These are phyloP conservation scores for Tinea semifulvella DNA, from an alignment of 2,888 invertebrate species.

Conservation along the genomic window DNA sequence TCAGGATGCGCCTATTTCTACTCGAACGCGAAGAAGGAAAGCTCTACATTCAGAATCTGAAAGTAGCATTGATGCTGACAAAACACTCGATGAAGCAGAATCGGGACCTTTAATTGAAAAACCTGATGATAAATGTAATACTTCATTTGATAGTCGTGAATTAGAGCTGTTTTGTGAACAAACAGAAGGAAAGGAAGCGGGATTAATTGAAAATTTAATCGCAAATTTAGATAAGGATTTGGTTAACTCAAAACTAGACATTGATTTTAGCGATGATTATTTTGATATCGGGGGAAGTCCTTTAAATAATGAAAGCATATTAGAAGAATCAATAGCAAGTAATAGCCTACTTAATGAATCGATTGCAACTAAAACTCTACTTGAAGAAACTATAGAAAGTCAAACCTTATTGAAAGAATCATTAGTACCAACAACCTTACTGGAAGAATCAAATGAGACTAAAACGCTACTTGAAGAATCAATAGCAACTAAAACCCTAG, in stretches of 20 bases:
- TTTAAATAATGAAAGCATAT: neutral
- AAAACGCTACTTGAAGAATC: too few relatives aligned
- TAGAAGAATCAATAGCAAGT: neutral
- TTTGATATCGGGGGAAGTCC: neutral
- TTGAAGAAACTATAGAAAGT: too few relatives aligned
- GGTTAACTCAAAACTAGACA: slow-evolving; percentile 1
- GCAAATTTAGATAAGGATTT: slow-evolving; percentile 38
- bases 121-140: neutral
- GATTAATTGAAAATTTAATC: slow-evolving; percentile 42
- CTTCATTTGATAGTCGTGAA: slow-evolving; percentile 35
- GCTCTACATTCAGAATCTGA: neutral
- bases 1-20: neutral
- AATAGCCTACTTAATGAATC: neutral
- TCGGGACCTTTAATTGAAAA: neutral
- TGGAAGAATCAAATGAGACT: too few relatives aligned
- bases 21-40: neutral
- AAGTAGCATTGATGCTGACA: neutral
- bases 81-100: neutral
- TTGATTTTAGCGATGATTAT: neutral
- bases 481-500: too few relatives aligned
- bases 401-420: too few relatives aligned
- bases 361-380: too few relatives aligned
- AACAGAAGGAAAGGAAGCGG: slow-evolving; percentile 2
- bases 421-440: too few relatives aligned
- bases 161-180: slow-evolving; percentile 47